phyloP scores from a whole-genome alignment of 2,113 vertebrate genomes.

The Oreocharis arfaki region DNA sequence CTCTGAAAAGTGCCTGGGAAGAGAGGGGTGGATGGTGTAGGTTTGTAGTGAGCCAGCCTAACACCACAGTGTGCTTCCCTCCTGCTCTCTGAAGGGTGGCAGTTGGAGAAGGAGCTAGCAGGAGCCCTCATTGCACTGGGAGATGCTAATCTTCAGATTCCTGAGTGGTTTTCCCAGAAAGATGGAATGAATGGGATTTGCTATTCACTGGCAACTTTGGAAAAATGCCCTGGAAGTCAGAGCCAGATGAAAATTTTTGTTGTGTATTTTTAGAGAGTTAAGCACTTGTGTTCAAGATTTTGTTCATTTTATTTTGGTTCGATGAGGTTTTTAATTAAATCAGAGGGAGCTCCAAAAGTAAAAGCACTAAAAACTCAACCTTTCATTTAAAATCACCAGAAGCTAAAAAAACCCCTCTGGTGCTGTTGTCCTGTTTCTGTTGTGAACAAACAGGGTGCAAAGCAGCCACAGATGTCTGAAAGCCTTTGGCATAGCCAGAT shows the following conservation, averaged over 20 bases:
- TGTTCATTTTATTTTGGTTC: not conserved
- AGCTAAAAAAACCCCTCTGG: accelerated
- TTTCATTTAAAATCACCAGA: not conserved
- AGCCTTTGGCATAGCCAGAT: not conserved
- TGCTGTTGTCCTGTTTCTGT: not conserved
- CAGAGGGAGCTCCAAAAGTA: not conserved
- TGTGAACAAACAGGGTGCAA: not conserved
- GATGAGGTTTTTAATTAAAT: not conserved
- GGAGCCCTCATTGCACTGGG: not conserved
- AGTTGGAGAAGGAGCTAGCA: not conserved
- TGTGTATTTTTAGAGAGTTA: not conserved
- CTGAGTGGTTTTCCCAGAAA: not conserved
- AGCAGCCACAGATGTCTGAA: not conserved
- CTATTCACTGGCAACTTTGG: not conserved
- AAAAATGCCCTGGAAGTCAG: not conserved
- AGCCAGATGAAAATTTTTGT: not conserved
- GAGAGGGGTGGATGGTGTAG: not conserved
- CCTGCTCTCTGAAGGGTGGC: not conserved
- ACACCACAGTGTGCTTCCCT: accelerated
- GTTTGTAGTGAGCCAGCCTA: not conserved
- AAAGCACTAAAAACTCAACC: not conserved
- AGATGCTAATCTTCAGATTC: not conserved
- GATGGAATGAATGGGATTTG: not conserved
- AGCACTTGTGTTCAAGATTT: not conserved
- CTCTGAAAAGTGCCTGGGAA: not conserved